Conservation (phyloP, 2,888 invertebrate genomes). For the Lasioglossum calceatum region DNA sequence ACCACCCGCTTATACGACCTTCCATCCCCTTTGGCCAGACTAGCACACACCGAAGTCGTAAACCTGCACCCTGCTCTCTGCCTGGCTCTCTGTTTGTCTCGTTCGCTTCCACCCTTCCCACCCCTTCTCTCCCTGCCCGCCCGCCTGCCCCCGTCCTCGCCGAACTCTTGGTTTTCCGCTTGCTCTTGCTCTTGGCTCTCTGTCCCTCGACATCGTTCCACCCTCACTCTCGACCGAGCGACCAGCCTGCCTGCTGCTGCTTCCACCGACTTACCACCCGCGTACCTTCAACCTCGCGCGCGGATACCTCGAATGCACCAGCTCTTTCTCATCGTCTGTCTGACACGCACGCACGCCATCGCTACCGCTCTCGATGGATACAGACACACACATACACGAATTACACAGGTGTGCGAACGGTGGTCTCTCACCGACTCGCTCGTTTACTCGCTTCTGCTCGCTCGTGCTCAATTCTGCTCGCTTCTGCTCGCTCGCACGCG, state of each 20-base stretch:
- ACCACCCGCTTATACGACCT: conserved; percentile 80
- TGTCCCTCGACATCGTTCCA: conserved; percentile 53
- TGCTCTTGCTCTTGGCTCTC: conserved; percentile 46
- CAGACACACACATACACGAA: conserved; percentile 10
- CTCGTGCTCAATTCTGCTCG: background rate
- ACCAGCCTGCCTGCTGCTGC: conserved; percentile 51
- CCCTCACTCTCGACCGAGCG: conserved; percentile 59
- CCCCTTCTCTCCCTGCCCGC: conserved; percentile 7
- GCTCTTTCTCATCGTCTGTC: conserved; percentile 79
- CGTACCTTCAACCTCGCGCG: conserved; percentile 66
- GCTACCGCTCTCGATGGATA: conserved; percentile 42
- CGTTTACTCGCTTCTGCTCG: background rate
- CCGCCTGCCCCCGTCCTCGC: background rate
- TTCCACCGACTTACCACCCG: conserved; percentile 66
- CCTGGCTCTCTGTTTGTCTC: conserved; percentile 56
- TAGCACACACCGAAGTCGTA: conserved; percentile 78
- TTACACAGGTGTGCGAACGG: conserved; percentile 39
- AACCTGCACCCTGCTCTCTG: conserved; percentile 74
- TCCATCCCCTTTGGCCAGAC: conserved; percentile 78
- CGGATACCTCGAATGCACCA: conserved; percentile 76
- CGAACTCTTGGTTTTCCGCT: conserved; percentile 56
- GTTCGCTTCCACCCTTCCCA: conserved; percentile 37
- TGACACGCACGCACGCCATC: conserved; percentile 79
- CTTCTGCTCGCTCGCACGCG: conserved; percentile 27
- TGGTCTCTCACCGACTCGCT: conserved; percentile 3